A percentile compares a stretch with the other conserved stretches of the same genome.
Conservation (phyloP, 2,797 vertebrate species). For the Nasua narica region DNA sequence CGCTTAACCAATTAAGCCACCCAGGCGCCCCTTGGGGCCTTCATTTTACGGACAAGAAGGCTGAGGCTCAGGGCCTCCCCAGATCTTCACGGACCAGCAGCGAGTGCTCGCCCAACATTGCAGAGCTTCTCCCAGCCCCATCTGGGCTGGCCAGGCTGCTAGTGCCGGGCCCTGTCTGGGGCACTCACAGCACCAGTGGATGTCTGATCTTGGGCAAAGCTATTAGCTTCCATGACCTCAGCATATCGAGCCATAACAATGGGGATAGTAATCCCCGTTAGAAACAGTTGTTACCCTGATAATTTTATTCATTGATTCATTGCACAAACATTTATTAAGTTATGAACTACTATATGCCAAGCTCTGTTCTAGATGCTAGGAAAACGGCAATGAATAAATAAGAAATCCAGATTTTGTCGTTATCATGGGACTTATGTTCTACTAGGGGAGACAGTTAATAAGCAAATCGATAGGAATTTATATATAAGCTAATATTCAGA, state of each 20-base stretch:
- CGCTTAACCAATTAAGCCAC: neutral
- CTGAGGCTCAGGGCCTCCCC: neutral
- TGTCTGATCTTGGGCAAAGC: neutral
- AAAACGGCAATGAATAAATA: neutral
- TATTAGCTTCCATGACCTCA: neutral
- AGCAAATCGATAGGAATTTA: neutral
- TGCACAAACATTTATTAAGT: neutral
- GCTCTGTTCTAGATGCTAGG: neutral
- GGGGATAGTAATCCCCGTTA: neutral
- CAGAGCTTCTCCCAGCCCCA: neutral
- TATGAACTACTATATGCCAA: neutral
- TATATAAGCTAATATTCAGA: neutral
- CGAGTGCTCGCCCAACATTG: accelerated
- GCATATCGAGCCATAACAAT: neutral
- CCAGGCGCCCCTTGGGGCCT: neutral
- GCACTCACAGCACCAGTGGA: neutral
- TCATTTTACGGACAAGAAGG: neutral
- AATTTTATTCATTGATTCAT: neutral
- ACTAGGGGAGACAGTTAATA: neutral
- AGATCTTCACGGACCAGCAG: neutral
- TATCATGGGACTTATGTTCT: neutral
- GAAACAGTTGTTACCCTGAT: neutral
- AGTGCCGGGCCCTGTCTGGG: neutral
- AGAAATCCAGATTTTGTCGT: neutral
- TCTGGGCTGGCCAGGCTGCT: neutral